Evolutionary conservation across 2,888 invertebrate species (phyloP).

Genomic region (Drosophila kuntzei): DNA sequence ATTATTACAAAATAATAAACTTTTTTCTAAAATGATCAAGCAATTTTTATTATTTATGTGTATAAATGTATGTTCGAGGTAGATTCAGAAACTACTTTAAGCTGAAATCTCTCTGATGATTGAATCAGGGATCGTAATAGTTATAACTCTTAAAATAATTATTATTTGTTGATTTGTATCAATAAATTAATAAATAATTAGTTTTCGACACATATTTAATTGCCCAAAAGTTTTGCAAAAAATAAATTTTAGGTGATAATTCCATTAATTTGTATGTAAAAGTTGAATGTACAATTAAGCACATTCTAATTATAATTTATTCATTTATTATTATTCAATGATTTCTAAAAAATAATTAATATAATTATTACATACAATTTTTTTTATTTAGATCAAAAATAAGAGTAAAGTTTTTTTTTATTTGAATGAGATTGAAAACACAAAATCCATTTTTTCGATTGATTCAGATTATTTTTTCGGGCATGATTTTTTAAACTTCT

Average conservation of each 20-base stretch:
- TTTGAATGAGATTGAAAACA: background rate
- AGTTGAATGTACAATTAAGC: too few relatives aligned
- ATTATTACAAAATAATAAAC: conserved; percentile 64
- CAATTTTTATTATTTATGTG: background rate
- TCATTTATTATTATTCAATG: too few relatives aligned
- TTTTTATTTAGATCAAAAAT: background rate
- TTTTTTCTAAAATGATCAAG: conserved; percentile 50
- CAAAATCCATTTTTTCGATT: background rate
- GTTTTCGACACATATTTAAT: too few relatives aligned
- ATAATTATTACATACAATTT: too few relatives aligned
- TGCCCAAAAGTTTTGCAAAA: too few relatives aligned
- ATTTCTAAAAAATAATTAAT: too few relatives aligned
- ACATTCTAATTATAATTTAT: too few relatives aligned
- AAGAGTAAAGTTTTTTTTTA: background rate
- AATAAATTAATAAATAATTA: background rate
- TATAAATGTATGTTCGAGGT: conserved; percentile 1
- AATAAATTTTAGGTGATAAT: too few relatives aligned
- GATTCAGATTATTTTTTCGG: background rate
- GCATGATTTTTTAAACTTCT: background rate
- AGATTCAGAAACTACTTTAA: background rate
- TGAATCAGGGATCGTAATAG: too few relatives aligned
- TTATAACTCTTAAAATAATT: background rate
- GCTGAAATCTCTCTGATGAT: background rate
- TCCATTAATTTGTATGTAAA: too few relatives aligned
- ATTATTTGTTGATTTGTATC: background rate